Base-by-base conservation (phyloP, 2,888 invertebrate genomes). In the Cantharis nigra region DNA sequence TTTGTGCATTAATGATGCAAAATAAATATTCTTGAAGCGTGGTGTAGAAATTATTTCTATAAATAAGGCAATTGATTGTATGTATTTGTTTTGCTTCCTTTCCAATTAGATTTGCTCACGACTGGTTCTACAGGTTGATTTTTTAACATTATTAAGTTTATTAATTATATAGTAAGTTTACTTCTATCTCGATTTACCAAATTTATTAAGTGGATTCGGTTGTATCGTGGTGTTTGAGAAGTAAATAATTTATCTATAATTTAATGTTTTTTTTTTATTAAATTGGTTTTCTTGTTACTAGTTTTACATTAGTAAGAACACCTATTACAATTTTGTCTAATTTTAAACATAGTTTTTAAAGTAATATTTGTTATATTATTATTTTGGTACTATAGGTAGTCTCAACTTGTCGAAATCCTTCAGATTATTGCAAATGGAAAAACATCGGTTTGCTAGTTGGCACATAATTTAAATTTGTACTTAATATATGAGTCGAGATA, bases 141-240 rank as follows among this genome's bases (percentile, higher is more conserved):
- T 81, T 77, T 77, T 73, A 74, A 79, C 79, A 78, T 80, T 80
- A 81, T 80, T 80, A 80, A 80, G 80, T 81, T 81, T 81, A 81
- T 81, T 81, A 81, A 81, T 81, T 81, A 81, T 80, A 81, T 79
- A 77, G 76, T 78, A 78, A 77, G 72, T 67, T 74, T 76, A 75
- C 77, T 75, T 81, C 80, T 78, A 76, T 75, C 72, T 75, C 77
- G 79, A 78, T 77, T 80, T 80, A 69, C 76, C 76, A 80, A 81
- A 82, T 81, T 81, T 80, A 82, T 80, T 78, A 76, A 78, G 80
- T 79, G 81, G 80, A 20, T 23, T 67, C 77, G 80, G 77, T 75
- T 78, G 75, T 77, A 75, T 81, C 79, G 73, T 78, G 81, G 81
- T 67, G 23, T 23, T 23, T 18, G 26, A 23, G 65, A 5, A 26